Conservation (phyloP, 2,888 invertebrate genomes). For the Catonia carolina region DNA sequence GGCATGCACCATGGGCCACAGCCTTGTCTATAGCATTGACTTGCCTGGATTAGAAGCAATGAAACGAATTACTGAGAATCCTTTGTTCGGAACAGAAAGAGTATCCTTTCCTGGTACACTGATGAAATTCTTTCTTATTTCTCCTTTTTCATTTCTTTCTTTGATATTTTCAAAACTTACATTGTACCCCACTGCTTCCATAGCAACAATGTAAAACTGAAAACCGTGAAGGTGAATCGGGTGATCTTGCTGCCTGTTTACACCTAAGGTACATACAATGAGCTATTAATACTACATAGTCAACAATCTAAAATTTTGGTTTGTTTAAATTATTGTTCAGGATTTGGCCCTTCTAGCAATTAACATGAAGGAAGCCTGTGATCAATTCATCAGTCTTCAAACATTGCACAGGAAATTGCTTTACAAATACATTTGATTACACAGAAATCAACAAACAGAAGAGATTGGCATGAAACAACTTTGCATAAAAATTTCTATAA, state of each 20-base stretch:
- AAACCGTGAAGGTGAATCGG: constrained; percentile 45
- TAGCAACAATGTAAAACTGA: constrained; percentile 40
- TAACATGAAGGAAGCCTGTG: too few relatives aligned
- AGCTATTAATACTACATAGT: constrained; percentile 18
- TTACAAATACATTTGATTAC: too few relatives aligned
- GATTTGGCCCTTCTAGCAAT: too few relatives aligned
- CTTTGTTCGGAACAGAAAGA: constrained; percentile 45
- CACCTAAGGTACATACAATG: constrained; percentile 27
- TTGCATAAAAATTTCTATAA: too few relatives aligned
- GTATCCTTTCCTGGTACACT: constrained; percentile 45
- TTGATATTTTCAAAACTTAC: constrained; percentile 39
- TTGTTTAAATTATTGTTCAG: too few relatives aligned
- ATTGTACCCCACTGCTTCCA: constrained; percentile 38
- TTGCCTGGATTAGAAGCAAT: constrained; percentile 45
- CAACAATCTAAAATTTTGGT: too few relatives aligned
- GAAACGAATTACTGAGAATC: constrained; percentile 45
- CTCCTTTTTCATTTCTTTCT: constrained; percentile 39
- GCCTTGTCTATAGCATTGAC: too few relatives aligned
- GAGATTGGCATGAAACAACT: too few relatives aligned
- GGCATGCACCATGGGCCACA: too few relatives aligned
- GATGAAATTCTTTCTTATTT: constrained; percentile 39
- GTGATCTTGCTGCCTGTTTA: constrained; percentile 36
- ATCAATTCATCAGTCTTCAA: too few relatives aligned
- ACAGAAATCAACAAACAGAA: too few relatives aligned
- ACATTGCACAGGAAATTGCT: too few relatives aligned